Percentiles rank a stretch among this genome's conserved stretches.
phyloP scores from a whole-genome alignment of 2,888 invertebrate species.

The Hypsopygia costalis region DNA sequence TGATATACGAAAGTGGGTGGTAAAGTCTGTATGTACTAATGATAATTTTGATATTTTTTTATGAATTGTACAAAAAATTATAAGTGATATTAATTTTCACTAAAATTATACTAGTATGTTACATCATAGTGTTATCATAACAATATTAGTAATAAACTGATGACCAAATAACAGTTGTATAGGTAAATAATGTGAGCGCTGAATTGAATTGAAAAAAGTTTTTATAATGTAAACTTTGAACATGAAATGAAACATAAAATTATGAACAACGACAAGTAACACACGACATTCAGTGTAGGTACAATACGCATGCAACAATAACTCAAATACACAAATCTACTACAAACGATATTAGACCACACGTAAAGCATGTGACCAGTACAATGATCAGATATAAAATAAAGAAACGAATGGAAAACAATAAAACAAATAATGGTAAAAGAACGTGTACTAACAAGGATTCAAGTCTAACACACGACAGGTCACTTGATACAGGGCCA shows the following conservation, averaged over 20 bases:
- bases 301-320: slow-evolving; percentile 3
- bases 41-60: too few relatives aligned
- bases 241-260: not conserved
- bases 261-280: not conserved
- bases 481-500: slow-evolving; percentile 34
- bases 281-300: slow-evolving; percentile 2
- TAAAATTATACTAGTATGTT: too few relatives aligned
- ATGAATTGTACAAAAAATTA: too few relatives aligned
- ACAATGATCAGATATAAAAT: slow-evolving; percentile 12
- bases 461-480: slow-evolving; percentile 35
- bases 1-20: too few relatives aligned
- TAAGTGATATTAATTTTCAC: too few relatives aligned
- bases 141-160: too few relatives aligned
- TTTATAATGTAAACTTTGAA: too few relatives aligned
- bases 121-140: too few relatives aligned
- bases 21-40: too few relatives aligned
- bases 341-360: not conserved
- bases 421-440: slow-evolving; percentile 18
- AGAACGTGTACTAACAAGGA: slow-evolving; percentile 26
- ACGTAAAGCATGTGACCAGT: not conserved
- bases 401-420: slow-evolving; percentile 15
- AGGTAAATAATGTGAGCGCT: too few relatives aligned
- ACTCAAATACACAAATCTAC: slow-evolving; percentile 10
- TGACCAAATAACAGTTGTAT: too few relatives aligned
- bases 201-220: too few relatives aligned